These are phyloP conservation scores for Nasua narica DNA, from an alignment of 2,797 vertebrate genomes.

Conservation along the genomic window DNA sequence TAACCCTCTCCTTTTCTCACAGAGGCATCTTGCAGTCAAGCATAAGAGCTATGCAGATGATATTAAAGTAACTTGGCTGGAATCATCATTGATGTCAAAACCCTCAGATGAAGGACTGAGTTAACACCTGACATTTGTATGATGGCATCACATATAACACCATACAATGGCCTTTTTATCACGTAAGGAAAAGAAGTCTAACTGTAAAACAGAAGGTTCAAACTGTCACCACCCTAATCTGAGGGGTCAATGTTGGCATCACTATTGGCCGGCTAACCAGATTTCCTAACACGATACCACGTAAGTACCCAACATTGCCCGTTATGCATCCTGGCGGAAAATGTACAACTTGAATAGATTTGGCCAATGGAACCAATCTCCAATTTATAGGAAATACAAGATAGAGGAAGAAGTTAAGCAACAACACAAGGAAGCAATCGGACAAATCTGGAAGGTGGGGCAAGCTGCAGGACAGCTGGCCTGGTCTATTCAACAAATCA, in stretches of 20 bases:
- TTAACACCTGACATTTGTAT: background rate
- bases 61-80: constrained; percentile 3
- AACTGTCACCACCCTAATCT: background rate
- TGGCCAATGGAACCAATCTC: background rate
- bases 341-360: background rate
- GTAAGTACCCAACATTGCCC: background rate
- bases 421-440: background rate
- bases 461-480: background rate
- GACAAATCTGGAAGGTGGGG: background rate
- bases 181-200: background rate
- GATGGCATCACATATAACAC: background rate
- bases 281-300: background rate
- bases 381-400: background rate
- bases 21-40: background rate
- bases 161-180: background rate
- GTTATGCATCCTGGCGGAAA: background rate
- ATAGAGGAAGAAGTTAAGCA: background rate
- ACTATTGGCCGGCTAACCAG: background rate
- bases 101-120: background rate
- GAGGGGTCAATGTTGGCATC: background rate
- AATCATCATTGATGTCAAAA: constrained; percentile 42
- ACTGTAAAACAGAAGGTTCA: background rate
- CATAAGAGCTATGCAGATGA: background rate
- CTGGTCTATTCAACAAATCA: background rate
- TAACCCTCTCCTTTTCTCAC: background rate